phyloP scores from a whole-genome alignment of 2,888 invertebrate species.

The Desoria tigrina region DNA sequence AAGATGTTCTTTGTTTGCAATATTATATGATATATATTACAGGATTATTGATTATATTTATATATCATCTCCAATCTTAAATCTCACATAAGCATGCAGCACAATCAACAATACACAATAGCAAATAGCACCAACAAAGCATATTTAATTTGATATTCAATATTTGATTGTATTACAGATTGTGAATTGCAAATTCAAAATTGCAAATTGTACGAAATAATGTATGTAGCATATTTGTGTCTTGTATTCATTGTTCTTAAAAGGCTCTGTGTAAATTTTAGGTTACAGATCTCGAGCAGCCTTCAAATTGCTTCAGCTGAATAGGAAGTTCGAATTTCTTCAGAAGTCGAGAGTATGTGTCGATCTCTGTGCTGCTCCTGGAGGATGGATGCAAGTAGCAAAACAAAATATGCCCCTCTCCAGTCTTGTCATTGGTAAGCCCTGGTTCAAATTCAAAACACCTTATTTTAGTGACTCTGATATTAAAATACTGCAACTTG shows the following conservation, averaged over 20 bases:
- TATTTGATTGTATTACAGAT: conserved; percentile 1
- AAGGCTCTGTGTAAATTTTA: no score
- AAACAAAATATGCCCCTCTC: conserved; percentile 96
- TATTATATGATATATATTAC: no score
- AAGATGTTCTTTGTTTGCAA: no score
- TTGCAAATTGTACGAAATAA: no score
- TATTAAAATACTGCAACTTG: no score
- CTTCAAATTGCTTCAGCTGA: conserved; percentile 97
- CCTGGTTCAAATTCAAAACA: not conserved
- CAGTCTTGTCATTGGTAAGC: conserved; percentile 78
- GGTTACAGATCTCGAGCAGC: conserved; percentile 97
- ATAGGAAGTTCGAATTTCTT: conserved; percentile 94
- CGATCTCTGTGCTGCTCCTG: conserved; percentile 98
- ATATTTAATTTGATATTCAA: no score
- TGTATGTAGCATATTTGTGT: no score
- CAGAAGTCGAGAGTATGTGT: conserved; percentile 94
- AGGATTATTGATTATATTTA: conserved; percentile 1
- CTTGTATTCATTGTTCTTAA: no score
- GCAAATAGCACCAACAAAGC: no score
- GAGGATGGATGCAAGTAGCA: conserved; percentile 99
- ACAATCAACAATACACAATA: no score
- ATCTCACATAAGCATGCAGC: no score
- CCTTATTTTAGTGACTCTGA: not conserved
- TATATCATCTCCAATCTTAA: not conserved
- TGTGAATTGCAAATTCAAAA: no score